Base-by-base conservation (phyloP, 2,113 vertebrate genomes). In the Progne subis region DNA sequence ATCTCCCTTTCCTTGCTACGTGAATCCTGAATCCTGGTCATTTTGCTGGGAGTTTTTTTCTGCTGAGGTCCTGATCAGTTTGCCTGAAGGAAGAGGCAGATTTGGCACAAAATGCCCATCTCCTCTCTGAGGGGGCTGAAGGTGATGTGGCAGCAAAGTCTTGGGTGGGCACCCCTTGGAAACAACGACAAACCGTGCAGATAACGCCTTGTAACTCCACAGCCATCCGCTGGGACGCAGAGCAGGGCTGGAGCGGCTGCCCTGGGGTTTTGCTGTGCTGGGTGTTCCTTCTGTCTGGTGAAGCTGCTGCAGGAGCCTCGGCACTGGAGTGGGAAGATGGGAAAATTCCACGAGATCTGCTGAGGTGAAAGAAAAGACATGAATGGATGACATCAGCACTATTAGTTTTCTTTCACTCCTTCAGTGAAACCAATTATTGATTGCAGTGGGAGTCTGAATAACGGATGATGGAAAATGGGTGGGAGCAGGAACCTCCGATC, bases 141-240 rank as follows among this genome's bases (percentile, higher is more conserved):
- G 61, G 1, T n/a, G 68, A 21, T 8, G 49, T 2, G 28, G 39
- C 25, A 82, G 70, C 10, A 16, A 47, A 6, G 2, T 28, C 69
- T 18, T 5, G 23, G 29, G 5, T 20, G 47, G 20, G 29, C 31
- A 63, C 14, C 19, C 26, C n/a, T 25, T 34, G 50, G 29, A 11
- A 32, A 19, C 11, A 8, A 5, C 12, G 31, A 9, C 12, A 65
- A n/a, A 17, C 52, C 7, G 0, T 63, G 39, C 46, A 56, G 63
- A 11, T 4, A 16, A 17, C 21, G 9, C 34, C 17, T 20, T 46
- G 3, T 3, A 15, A 16, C 61, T 47, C 7, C 6, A 1, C 1
- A 7, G 8, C 2, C 3, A 0, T 8, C 14, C 10, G 31, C 47
- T 34, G 28, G 2, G 2, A 4, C 20, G 15, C 46, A 4, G 2